Base-by-base conservation (phyloP, 2,888 invertebrate species). In the Ptycholaimellus sp. region DNA sequence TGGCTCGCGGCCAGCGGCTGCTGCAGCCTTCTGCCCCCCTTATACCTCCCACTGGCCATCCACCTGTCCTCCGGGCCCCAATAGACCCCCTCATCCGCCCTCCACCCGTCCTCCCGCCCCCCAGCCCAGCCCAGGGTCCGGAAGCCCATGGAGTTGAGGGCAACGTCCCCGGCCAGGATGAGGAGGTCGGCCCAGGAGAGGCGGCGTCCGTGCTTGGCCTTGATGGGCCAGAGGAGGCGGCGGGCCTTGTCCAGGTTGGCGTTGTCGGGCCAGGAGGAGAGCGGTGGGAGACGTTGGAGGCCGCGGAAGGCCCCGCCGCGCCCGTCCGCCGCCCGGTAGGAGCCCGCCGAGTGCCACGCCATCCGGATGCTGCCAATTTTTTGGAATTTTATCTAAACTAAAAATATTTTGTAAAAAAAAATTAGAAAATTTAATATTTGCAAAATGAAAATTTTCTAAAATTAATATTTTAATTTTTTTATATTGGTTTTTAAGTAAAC, bases 221-320 rank as follows among this genome's bases (percentile, higher is more conserved):
- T 36, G 36, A 36, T 37, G 36, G 36, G 36, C 36, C 36, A 36
- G 36, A 36, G 40, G 22, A 40, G 38, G 39, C 40, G 38, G 14
- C 38, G 38, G 14, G 27, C 38, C 38, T 30, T 39, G 38, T 30
- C 38, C 40, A 11, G 38, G 19, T 30, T 38, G 40, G n/a, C 38
- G 39, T 30, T 39, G 40, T 38, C 38, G 9, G 40, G 38, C 40
- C 40, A 38, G 40, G 9, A 22, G 25, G 40, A 13, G 28, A 38
- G 31, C 9, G 38, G 40, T 18, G 40, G 28, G 30, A 38, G 21
- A 11, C 40, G 31, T 7, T 40, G 40, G 5, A 13, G 23, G 7
- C 31, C 40, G 40, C 9, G 9, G n/a, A n/a, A n/a, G 28, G 38
- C 30, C 40, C 38, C 38, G 25, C 38, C 38, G 40, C 40, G 31